Conservation (phyloP, 2,113 vertebrate genomes). For the Anoura caudifer region DNA sequence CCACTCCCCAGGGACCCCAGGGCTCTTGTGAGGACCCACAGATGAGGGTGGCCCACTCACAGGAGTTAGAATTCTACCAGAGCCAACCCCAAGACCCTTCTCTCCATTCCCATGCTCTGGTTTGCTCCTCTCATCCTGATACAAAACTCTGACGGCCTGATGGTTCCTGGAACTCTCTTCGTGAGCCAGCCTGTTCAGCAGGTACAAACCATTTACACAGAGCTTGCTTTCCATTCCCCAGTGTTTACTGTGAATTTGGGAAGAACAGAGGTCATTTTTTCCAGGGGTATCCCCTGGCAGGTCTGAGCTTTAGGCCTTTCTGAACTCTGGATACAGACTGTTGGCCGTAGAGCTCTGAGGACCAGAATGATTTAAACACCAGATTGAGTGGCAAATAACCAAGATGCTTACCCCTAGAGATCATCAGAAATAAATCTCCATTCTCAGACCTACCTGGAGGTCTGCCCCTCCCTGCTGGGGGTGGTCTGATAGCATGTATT, state of each 20-base stretch:
- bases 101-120: background rate
- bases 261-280: background rate
- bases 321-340: background rate
- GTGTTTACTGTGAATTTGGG: background rate
- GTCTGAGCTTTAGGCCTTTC: background rate
- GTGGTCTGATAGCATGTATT: background rate
- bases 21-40: too few relatives aligned
- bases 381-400: background rate
- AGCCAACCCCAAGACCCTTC: background rate
- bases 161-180: background rate
- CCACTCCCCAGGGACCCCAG: background rate
- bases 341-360: background rate
- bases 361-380: background rate
- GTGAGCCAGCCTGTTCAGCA: background rate
- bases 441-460: background rate
- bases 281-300: background rate
- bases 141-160: background rate
- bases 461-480: background rate
- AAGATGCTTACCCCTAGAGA: background rate
- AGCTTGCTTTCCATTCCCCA: background rate
- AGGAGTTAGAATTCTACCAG: background rate
- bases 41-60: background rate
- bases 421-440: background rate
- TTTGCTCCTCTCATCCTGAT: background rate
- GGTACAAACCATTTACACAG: background rate